Conservation (phyloP, 2,888 invertebrate species). For the Orchesellides sinensis region DNA sequence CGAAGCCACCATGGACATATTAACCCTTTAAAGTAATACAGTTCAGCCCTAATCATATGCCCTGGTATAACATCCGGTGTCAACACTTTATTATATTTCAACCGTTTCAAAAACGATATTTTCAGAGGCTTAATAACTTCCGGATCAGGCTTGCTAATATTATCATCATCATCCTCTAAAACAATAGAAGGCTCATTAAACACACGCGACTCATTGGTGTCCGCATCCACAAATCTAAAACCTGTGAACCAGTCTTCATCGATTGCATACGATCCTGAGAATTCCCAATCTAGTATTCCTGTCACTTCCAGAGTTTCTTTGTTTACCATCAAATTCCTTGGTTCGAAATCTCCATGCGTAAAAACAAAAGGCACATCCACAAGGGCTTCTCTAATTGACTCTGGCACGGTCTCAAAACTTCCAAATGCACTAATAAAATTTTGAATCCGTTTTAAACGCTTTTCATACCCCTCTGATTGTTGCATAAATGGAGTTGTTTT, state of each 20-base stretch:
- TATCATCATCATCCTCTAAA: background rate
- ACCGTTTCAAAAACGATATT: conserved; percentile 17
- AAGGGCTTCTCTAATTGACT: conserved; percentile 11
- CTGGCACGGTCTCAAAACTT: background rate
- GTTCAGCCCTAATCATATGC: conserved; percentile 40
- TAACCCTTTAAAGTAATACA: conserved; percentile 51
- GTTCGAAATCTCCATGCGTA: conserved; percentile 61
- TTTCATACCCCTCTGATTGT: conserved; percentile 10
- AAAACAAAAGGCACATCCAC: conserved; percentile 43
- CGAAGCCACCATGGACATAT: conserved; percentile 55
- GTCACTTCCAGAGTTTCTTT: conserved; percentile 23
- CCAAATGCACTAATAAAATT: conserved; percentile 30
- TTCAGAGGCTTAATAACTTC: background rate
- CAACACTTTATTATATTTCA: conserved; percentile 19
- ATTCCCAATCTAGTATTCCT: conserved; percentile 46
- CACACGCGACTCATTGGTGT: conserved; percentile 31
- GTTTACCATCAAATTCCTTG: conserved; percentile 43
- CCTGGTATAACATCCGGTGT: conserved; percentile 31
- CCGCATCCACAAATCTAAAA: conserved; percentile 27
- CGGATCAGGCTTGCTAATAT: background rate
- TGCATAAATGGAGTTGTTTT: conserved; percentile 26
- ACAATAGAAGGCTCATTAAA: conserved; percentile 35
- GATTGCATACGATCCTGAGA: conserved; percentile 49
- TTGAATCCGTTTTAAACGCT: conserved; percentile 29
- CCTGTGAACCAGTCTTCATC: conserved; percentile 59